Base-by-base conservation (phyloP, 2,797 vertebrate species). In the Phoxinus dragarum region DNA sequence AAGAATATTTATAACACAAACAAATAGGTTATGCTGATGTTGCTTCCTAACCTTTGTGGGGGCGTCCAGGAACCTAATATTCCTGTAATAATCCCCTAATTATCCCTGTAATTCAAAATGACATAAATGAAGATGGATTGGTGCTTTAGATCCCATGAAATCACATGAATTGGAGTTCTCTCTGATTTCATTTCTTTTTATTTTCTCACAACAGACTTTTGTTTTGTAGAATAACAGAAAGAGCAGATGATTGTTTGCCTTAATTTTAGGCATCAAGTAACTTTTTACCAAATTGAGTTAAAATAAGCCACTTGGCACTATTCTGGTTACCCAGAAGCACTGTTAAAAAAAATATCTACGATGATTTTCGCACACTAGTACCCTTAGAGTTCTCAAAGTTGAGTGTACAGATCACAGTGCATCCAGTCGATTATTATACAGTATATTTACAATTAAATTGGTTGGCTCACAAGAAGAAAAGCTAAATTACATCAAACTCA, bases 301-400 rank as follows among this genome's bases (percentile, higher is more conserved):
- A 73, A 78, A 64, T 78, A 31, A 44, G 14, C n/a, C 38, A 79
- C n/a, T 44, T 79, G 56, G 56, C 40, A 64, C 54, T 31, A 64
- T n/a, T 44, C 56, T 31, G n/a, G 38, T 61, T 42, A 61, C 14
- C 23, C 38, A 84, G 90, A 56, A 90, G 88, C 87, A 90, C 88
- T 36, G 16, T 86, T 47, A 5, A 49, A 49, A 27, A 89, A 42
- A 61, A 61, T 52, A 49, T 52, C 47, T 12, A 52, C 47, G 44
- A 47, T 21, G 31, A 68, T 52, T 68, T 67, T n/a, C 68, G 76
- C 38, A 31, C 40, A 79, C 44, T 38, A 42, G 78, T 49, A 68
- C 44, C 64, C 49, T 80, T 80, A 52, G 42, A 36, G 44, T 36
- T 68, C 31, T 36, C 12, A 52, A 89, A 56, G 12, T 23, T 11